Evolutionary conservation across 2,888 invertebrate genomes (phyloP), one percentile per base, ranked within the genome.

Genomic region (Euclidia mi): DNA sequence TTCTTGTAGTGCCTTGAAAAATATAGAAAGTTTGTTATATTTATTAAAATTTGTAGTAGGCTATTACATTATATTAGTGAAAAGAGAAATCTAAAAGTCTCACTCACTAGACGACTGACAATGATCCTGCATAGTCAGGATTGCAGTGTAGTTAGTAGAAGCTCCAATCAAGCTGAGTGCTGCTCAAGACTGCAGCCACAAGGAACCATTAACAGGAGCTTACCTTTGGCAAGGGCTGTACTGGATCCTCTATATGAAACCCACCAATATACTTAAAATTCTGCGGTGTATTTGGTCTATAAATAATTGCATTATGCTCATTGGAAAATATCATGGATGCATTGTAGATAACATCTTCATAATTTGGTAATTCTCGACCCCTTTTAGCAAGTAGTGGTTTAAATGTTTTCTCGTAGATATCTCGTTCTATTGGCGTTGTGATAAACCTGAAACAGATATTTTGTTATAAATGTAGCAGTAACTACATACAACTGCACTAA

Each of bases 1-100:
- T 17, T 81, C 78, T 71, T 94, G 81, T 0, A 95, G 71, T 17
- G 91, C 86, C 92, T 93, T 58, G 34, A 81, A 71, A 40, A 3
- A 10, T 1, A 7, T 1, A 15, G 0, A 0, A 4, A n/a, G n/a
- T n/a, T n/a, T n/a, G n/a, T n/a, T n/a, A n/a, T n/a, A n/a, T n/a
- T n/a, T n/a, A n/a, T n/a, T n/a, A n/a, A n/a, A n/a, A n/a, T n/a
- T n/a, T n/a, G n/a, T n/a, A n/a, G n/a, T n/a, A n/a, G n/a, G n/a
- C n/a, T n/a, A n/a, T n/a, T n/a, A n/a, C n/a, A n/a, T n/a, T n/a
- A n/a, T n/a, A n/a, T n/a, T n/a, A n/a, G n/a, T n/a, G n/a, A n/a
- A n/a, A n/a, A n/a, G n/a, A n/a, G n/a, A n/a, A n/a, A n/a, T n/a
- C n/a, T n/a, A n/a, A n/a, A n/a, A n/a, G n/a, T n/a, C n/a, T n/a